phyloP scores from a whole-genome alignment of 2,113 vertebrate genomes.

The Machaerirhynchus nigripectus region DNA sequence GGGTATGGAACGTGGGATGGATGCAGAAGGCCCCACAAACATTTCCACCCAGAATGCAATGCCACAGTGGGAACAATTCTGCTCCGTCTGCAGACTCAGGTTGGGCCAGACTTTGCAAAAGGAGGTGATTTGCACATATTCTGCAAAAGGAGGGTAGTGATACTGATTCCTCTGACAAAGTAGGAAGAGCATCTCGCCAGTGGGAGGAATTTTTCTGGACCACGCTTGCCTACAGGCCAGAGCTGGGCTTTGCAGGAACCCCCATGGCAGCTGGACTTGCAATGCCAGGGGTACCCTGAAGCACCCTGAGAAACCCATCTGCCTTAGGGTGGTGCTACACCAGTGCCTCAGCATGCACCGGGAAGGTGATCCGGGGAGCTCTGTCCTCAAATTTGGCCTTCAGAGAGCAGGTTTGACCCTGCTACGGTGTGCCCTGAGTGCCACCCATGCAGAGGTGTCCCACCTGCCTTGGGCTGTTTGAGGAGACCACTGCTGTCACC shows the following conservation, averaged over 20 bases:
- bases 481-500: background rate
- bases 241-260: background rate
- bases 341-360: accelerated
- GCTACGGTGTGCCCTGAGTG: accelerated
- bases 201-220: background rate
- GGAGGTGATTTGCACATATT: accelerated
- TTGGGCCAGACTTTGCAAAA: background rate
- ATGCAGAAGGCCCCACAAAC: accelerated
- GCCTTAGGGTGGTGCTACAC: background rate
- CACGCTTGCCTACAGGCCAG: background rate
- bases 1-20: background rate
- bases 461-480: background rate
- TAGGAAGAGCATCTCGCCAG: background rate
- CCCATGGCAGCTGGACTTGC: background rate
- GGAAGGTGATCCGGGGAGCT: background rate
- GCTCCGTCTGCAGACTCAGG: background rate
- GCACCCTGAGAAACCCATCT: background rate
- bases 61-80: accelerated
- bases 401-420: background rate
- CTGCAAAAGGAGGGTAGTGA: background rate
- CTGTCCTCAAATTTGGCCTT: background rate
- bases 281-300: background rate
- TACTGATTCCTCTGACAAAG: background rate
- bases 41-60: background rate
- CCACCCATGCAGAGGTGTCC: background rate